Base-by-base conservation (phyloP, 2,797 vertebrate species). In the Rousettus madagascariensis region DNA sequence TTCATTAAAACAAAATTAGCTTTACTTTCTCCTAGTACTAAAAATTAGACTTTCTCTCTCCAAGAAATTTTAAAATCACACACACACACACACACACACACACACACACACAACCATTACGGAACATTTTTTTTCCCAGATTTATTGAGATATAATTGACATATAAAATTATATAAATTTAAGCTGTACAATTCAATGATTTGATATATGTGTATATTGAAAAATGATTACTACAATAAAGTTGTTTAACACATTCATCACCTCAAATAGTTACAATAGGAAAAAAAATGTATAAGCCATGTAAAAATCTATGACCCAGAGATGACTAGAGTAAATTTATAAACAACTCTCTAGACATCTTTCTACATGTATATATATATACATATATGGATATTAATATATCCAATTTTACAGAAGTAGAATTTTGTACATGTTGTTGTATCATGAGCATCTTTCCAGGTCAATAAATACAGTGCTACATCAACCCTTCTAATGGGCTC, bases 301-400 rank as follows among this genome's bases (percentile, higher is more conserved):
- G 69, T 61, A 6, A 96, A 85, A 91, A 84, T 94, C 24, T 57
- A 28, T 49, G 49, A 59, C 30, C 9, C 8, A 88, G n/a, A 63
- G 30, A 65, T 74, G 69, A 89, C 46, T 20, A 75, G 11, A 78
- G 33, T 65, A 91, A 96, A 89, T 78, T 96, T 65, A 89, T 55
- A 33, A 95, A 69, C 16, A 95, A n/a, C 20, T 3, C 19, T 79
- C 33, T 49, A 85, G 72, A 74, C 38, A 78, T 72, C 20, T 78
- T 11, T 86, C 51, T 71, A 26, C 24, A 87, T 11, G 22, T 36
- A 74, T 30, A 75, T 86, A 72, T 80, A 79, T n/a, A 75, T 33
- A 36, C 13, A 24, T 38, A 38, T 38, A 38, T 38, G 3, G 53
- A 86, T 51, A 83, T 30, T 91, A 79, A 63, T 16, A 63, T 33